Percentiles rank a stretch among this genome's conserved stretches.
These are phyloP conservation scores for Pocillopora damicornis DNA, from an alignment of 64 coral and sea anemone genomes.

Conservation along the genomic window DNA sequence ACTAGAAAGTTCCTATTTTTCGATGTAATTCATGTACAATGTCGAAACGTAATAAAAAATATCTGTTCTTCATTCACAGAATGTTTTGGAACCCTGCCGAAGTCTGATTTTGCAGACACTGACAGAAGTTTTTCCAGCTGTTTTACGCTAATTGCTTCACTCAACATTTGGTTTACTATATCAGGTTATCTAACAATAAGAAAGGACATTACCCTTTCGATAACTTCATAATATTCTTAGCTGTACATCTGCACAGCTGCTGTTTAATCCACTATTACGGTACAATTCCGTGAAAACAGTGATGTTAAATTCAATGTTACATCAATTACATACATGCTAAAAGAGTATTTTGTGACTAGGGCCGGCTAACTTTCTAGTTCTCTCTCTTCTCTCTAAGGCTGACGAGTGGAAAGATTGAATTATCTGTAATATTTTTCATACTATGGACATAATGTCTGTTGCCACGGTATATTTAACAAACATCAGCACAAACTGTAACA, in stretches of 20 bases:
- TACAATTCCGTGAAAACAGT: not conserved
- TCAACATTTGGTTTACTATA: not conserved
- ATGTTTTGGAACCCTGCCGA: not conserved
- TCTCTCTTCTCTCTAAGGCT: no score
- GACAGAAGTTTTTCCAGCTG: constrained; percentile 2
- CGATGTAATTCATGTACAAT: not conserved
- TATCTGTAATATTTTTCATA: no score
- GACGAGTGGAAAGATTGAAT: no score
- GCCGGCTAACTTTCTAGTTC: no score
- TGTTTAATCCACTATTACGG: not conserved
- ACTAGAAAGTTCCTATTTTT: not conserved
- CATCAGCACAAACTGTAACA: no score
- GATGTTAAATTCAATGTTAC: no score
- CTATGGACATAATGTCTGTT: no score
- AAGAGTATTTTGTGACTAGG: no score
- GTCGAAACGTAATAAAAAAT: not conserved
- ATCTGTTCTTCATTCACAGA: not conserved
- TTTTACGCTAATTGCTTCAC: not conserved
- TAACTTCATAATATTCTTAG: no score
- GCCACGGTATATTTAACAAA: no score
- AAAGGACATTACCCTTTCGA: not conserved
- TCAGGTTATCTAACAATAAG: not conserved
- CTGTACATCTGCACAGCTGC: not conserved
- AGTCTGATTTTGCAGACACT: not conserved
- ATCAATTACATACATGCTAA: no score